A percentile compares a stretch with the other conserved stretches of the same genome.
phyloP scores from a whole-genome alignment of 2,113 vertebrate species.

The Lutjanus erythropterus region DNA sequence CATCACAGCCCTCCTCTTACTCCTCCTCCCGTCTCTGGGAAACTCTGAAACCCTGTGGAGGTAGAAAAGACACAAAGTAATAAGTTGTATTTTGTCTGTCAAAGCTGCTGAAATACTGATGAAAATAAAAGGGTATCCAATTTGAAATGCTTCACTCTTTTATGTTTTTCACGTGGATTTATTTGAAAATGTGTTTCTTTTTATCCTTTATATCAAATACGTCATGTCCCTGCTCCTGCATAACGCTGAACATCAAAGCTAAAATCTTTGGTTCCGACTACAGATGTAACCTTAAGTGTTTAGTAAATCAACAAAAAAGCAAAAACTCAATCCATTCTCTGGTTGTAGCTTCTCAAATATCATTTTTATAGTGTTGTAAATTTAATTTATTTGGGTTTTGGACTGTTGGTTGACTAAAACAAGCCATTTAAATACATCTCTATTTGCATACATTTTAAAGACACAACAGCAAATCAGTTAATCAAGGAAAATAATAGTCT shows the following conservation, averaged over 20 bases:
- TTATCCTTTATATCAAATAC: neutral
- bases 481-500: too few relatives aligned
- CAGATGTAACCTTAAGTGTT: too few relatives aligned
- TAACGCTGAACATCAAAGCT: neutral
- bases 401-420: too few relatives aligned
- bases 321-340: too few relatives aligned
- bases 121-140: constrained; percentile 66
- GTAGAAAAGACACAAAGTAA: constrained; percentile 43
- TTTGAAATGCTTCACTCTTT: constrained; percentile 24
- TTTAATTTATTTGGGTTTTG: too few relatives aligned
- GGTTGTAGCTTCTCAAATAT: too few relatives aligned
- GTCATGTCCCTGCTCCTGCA: neutral
- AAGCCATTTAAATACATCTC: too few relatives aligned
- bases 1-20: constrained; percentile 15
- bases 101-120: constrained; percentile 81
- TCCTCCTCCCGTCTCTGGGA: constrained; percentile 2
- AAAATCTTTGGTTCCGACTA: too few relatives aligned
- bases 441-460: too few relatives aligned
- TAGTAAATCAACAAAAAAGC: too few relatives aligned
- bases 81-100: constrained; percentile 77
- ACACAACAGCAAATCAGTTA: too few relatives aligned
- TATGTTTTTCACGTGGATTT: neutral
- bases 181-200: neutral
- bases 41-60: constrained; percentile 34
- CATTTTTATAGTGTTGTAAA: too few relatives aligned